Percentiles rank a stretch among this genome's conserved stretches.
Conservation (phyloP, 2,888 invertebrate species). For the Nemapogon koenigi region DNA sequence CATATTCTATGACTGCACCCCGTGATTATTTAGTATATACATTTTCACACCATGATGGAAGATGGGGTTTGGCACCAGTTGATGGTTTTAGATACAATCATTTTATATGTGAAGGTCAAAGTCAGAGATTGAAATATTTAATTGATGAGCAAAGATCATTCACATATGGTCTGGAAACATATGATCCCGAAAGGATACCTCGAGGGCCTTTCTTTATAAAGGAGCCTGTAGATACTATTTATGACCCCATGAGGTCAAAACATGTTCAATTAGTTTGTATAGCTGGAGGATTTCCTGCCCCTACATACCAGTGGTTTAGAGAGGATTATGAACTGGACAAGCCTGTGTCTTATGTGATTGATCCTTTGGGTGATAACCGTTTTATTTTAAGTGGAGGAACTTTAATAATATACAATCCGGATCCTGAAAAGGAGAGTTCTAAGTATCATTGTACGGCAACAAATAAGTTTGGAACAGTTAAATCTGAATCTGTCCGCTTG, state of each 20-base stretch:
- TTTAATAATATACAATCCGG: slow-evolving; percentile 86
- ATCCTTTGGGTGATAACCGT: slow-evolving; percentile 76
- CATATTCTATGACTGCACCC: slow-evolving; percentile 45
- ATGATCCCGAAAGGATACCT: slow-evolving; percentile 81
- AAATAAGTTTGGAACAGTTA: slow-evolving; percentile 88
- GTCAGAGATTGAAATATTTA: slow-evolving; percentile 73
- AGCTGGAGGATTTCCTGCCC: slow-evolving; percentile 88
- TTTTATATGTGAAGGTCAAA: slow-evolving; percentile 89
- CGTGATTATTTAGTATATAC: slow-evolving; percentile 82
- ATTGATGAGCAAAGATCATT: slow-evolving; percentile 79
- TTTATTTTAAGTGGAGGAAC: slow-evolving; percentile 92
- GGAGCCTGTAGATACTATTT: slow-evolving; percentile 83
- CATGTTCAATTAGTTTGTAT: slow-evolving; percentile 82
- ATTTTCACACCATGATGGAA: slow-evolving; percentile 72
- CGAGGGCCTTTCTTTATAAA: slow-evolving; percentile 88
- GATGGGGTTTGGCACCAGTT: slow-evolving; percentile 86
- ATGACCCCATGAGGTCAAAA: slow-evolving; percentile 80
- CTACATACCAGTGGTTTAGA: slow-evolving; percentile 88
- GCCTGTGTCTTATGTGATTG: slow-evolving; percentile 73
- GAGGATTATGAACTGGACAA: slow-evolving; percentile 86
- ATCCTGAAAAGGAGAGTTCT: slow-evolving; percentile 81
- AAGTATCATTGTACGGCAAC: slow-evolving; percentile 90
- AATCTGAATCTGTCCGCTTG: slow-evolving; percentile 86
- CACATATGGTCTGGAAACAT: slow-evolving; percentile 85
- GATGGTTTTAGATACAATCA: slow-evolving; percentile 77